A percentile compares a stretch with the other conserved stretches of the same genome.
phyloP scores from a whole-genome alignment of 2,113 vertebrate species.

The Amblyornis subalaris region DNA sequence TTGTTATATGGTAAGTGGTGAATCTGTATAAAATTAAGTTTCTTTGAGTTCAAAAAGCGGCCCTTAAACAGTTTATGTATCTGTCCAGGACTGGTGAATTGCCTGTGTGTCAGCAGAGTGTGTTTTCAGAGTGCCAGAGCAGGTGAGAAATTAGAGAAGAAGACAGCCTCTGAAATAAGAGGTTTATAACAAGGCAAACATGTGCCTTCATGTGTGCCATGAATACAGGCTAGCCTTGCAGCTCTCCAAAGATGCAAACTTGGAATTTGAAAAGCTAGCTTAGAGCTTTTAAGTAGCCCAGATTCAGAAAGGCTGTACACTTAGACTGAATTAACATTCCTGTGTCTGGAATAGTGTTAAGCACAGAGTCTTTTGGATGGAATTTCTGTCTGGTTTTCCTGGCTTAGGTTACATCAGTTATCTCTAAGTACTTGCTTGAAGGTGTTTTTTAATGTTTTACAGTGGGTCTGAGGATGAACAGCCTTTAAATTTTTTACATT shows the following conservation, averaged over 20 bases:
- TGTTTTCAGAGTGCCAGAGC: background rate
- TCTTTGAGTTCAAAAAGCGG: background rate
- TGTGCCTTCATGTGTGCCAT: background rate
- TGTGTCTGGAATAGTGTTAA: background rate
- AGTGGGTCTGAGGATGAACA: background rate
- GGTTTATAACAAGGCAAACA: background rate
- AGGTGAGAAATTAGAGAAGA: background rate
- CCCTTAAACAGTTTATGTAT: background rate
- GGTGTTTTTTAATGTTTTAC: background rate
- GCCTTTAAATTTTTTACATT: background rate
- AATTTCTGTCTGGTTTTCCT: background rate
- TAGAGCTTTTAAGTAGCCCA: background rate
- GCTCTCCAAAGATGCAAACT: background rate
- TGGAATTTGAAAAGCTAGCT: background rate
- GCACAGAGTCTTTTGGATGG: background rate
- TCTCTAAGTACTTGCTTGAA: background rate
- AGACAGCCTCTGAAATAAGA: background rate
- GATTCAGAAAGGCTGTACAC: background rate
- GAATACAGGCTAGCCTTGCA: background rate
- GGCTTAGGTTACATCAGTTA: background rate
- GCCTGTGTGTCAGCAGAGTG: background rate
- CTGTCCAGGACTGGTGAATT: background rate
- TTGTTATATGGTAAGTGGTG: background rate
- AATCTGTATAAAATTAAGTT: background rate
- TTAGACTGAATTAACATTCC: background rate